Base-by-base conservation (phyloP, 2,113 vertebrate species). In the Oreochromis niloticus region DNA sequence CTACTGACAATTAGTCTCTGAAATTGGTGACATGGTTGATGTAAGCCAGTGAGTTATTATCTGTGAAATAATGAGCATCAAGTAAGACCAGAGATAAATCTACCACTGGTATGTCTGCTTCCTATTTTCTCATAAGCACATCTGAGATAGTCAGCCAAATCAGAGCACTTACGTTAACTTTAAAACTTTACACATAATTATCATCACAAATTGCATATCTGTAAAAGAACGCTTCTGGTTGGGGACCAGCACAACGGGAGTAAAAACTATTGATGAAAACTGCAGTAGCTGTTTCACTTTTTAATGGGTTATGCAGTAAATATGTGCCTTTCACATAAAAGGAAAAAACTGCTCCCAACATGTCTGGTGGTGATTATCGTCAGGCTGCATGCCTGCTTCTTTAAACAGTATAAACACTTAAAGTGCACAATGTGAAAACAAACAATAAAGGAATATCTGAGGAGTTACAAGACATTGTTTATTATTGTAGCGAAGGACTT, bases 361-460 rank as follows among this genome's bases (percentile, higher is more conserved):
- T 85, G 85, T 82, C 92, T 94, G 92, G 32, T 10, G 59, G 84
- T 91, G 80, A 92, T 94, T 92, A 92, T 83, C 13, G 3, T 52
- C 89, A 52, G 54, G 81, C 52, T 84, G 57, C 55, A 63, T 57
- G 87, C 88, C 82, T 87, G 84, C 68, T 14, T 57, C 83, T 87
- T 86, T 30, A 85, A 92, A 81, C 39, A 66, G 82, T 34, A 54
- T 81, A 83, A 91, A 91, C 85, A 83, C 81, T 78, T 24, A 2
- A 81, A 66, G 81, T 50, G 36, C 32, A 75, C 52, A 84, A 86
- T 27, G 68, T 80, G 61, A 87, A 93, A 82, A 86, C 63, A 80
- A 85, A 89, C 36, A 71, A 59, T 80, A 19, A 68, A 91, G 7
- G 57, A 3, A 81, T 84, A 85, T 85, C 50, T 43, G 48, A 27